Conservation (phyloP, 2,888 invertebrate genomes). For the Hypsopygia costalis region DNA sequence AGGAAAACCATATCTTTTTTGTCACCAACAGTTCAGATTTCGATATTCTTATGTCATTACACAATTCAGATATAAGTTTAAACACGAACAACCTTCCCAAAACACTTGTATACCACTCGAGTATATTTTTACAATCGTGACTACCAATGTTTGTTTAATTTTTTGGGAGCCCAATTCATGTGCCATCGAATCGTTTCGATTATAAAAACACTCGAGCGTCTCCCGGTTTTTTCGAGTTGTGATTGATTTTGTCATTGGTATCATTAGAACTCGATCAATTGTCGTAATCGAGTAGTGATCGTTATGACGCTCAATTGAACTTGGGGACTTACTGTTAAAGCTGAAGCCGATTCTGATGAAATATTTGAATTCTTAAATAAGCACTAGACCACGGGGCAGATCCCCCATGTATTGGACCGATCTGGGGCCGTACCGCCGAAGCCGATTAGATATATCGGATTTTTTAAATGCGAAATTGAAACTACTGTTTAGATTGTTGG, state of each 20-base stretch:
- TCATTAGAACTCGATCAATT: slow-evolving; percentile 5
- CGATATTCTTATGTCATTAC: slow-evolving; percentile 13
- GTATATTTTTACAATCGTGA: slow-evolving; percentile 26
- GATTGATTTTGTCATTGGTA: not conserved
- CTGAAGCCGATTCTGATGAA: no score
- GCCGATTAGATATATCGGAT: no score
- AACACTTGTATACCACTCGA: slow-evolving; percentile 14
- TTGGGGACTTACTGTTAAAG: no score
- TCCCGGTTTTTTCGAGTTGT: slow-evolving; percentile 26
- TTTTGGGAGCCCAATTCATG: slow-evolving; percentile 45
- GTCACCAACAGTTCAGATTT: not conserved
- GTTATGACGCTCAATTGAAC: no score
- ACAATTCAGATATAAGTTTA: slow-evolving; percentile 12
- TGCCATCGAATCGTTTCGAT: slow-evolving; percentile 30
- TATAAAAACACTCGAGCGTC: slow-evolving; percentile 39
- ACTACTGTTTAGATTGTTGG: no score
- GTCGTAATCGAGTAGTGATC: not conserved
- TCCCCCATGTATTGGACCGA: no score
- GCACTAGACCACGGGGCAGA: no score
- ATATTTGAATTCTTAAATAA: no score
- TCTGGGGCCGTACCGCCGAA: no score
- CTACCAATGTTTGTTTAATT: slow-evolving; percentile 40
- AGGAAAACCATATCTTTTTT: not conserved
- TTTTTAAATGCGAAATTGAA: no score
- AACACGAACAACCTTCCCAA: slow-evolving; percentile 14